Evolutionary conservation across 2,113 vertebrate species (phyloP).

Genomic region (Syrrhaptes paradoxus): DNA sequence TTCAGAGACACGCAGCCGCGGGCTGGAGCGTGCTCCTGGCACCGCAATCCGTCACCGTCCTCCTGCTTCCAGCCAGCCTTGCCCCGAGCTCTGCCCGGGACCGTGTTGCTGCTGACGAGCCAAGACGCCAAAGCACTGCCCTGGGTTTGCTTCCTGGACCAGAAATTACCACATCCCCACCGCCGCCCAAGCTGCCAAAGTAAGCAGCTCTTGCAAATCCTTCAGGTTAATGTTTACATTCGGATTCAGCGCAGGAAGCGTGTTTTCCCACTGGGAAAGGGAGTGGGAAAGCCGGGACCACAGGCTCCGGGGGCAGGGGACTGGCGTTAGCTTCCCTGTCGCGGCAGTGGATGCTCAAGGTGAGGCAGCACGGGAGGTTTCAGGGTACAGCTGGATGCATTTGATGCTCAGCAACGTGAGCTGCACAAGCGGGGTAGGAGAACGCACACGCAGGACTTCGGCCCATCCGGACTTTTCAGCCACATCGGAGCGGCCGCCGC

Average conservation of each 20-base stretch:
- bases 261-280: not conserved
- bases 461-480: not conserved
- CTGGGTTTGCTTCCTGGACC: not conserved
- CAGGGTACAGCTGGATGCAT: not conserved
- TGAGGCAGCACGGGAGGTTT: not conserved
- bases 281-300: not conserved
- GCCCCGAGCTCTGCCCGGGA: not conserved
- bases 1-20: not conserved
- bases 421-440: not conserved
- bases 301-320: not conserved
- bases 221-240: not conserved
- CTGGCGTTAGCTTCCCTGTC: not conserved
- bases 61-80: not conserved
- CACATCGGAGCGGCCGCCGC: not conserved
- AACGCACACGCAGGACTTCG: not conserved
- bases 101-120: accelerated
- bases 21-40: not conserved
- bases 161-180: not conserved
- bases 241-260: not conserved
- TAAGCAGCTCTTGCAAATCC: not conserved
- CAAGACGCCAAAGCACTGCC: not conserved
- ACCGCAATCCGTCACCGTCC: accelerated
- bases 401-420: too few relatives aligned
- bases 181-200: not conserved
- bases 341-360: not conserved